Evolutionary conservation across 1,140 invertebrate species (phyloP).

Genomic region (Brachionus koreanus): DNA sequence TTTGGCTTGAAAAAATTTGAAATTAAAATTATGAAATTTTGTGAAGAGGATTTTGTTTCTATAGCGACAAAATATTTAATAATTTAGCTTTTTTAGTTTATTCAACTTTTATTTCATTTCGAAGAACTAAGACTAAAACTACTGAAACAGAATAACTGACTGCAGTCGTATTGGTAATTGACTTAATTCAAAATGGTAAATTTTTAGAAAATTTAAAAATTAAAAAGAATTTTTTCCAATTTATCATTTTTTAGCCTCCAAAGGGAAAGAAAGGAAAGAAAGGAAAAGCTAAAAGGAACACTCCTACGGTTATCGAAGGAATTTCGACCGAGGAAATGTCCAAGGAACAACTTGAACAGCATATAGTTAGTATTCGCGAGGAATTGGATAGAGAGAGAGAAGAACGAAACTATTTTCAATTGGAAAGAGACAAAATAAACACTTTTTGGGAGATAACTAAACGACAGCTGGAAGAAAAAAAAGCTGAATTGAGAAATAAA

Average conservation of each 20-base stretch:
- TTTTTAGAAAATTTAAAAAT: not conserved
- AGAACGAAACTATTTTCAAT: constrained; percentile 88
- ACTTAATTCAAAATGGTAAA: constrained; percentile 16
- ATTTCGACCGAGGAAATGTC: constrained; percentile 85
- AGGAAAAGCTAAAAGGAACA: constrained; percentile 56
- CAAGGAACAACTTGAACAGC: constrained; percentile 82
- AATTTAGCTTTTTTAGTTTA: not conserved
- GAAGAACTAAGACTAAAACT: not conserved
- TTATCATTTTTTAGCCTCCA: constrained; percentile 55
- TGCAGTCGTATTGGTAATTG: not conserved
- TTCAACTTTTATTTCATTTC: not conserved
- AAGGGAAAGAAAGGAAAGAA: constrained; percentile 53
- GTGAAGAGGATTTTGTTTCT: not conserved
- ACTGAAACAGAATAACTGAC: not conserved
- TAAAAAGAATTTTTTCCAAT: not conserved
- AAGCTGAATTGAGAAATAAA: constrained; percentile 68
- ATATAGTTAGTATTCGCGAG: constrained; percentile 77
- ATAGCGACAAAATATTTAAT: not conserved
- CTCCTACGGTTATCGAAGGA: constrained; percentile 72
- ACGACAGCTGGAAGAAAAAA: constrained; percentile 75
- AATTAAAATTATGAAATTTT: not conserved
- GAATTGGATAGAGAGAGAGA: constrained; percentile 87
- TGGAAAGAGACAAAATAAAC: constrained; percentile 86
- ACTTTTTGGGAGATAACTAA: constrained; percentile 89
- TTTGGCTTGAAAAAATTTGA: no score